Conservation (phyloP, 2,888 invertebrate species). For the Phytoseiulus persimilis region DNA sequence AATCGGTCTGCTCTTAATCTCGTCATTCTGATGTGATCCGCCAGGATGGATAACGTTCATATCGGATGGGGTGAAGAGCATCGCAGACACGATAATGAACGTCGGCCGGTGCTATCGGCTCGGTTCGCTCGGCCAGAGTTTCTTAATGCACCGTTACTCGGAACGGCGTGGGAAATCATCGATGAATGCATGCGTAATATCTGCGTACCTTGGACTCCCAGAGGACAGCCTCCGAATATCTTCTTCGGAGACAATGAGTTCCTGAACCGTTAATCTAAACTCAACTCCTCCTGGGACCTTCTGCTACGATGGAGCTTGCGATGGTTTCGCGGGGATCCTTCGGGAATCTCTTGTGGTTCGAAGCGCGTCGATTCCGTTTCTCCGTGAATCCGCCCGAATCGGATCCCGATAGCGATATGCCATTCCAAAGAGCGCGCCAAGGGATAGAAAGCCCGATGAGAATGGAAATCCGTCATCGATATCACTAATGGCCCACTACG, state of each 20-base stretch:
- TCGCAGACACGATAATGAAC: neutral
- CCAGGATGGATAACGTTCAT: neutral
- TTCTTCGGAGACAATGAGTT: no score
- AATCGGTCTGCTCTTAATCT: neutral
- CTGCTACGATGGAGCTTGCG: no score
- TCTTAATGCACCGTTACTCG: neutral
- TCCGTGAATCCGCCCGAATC: neutral
- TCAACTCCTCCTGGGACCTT: no score
- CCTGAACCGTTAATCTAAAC: no score
- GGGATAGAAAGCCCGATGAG: neutral
- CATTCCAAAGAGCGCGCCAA: neutral
- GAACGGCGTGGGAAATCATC: neutral
- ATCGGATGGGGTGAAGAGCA: neutral
- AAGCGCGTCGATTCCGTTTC: no score
- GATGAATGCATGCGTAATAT: neutral
- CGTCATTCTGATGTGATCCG: neutral
- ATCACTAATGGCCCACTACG: neutral
- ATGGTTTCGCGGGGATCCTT: no score
- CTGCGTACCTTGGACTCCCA: neutral
- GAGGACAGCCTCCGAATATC: neutral
- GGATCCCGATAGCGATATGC: neutral
- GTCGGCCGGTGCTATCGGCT: neutral
- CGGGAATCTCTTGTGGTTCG: no score
- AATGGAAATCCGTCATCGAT: neutral
- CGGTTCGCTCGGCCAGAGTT: neutral